Base-by-base conservation (phyloP, 2,888 invertebrate species). In the Andrena flavipes region DNA sequence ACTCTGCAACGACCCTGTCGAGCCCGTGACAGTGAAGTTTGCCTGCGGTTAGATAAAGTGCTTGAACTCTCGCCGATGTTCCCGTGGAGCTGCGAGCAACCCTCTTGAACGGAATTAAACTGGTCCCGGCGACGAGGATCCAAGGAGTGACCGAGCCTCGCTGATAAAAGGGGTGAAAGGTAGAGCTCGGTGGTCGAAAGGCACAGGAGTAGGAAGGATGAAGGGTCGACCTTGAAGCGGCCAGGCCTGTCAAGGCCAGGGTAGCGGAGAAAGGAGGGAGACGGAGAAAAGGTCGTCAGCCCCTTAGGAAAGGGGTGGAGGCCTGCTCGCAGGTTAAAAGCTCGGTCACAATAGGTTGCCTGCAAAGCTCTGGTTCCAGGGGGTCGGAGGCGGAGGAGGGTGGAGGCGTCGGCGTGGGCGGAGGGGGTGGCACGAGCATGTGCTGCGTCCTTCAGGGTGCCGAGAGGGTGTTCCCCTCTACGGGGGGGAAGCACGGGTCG, bases 371-470 rank as follows among this genome's bases (percentile, higher is more conserved):
- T 82, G 91, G 91, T 88, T 89, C 88, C 87, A 88, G 92, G 91
- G 92, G 91, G 87, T 85, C 86, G 87, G 86, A 85, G 90, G 89
- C 85, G 88, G 89, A 82, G 84, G 89, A 84, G 86, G 84, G 83
- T 81, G 87, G 84, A 78, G 86, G 71, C 68, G 69, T 83, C 82
- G 88, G 85, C 67, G 89, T 84, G 13, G 74, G 76, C 48, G 90
- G 86, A 71, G 89, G 88, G 76, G 87, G 90, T 84, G 87, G 90
- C 87, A 86, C 91, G 78, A 92, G 90, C 79, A 92, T 92, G 92
- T 92, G 92, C 91, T 92, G 92, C 91, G 92, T 92, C 87, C 91
- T 92, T 87, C 92, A 92, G 87, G 91, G 92, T 87, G 92, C 92
- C 87, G 92, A 91, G 88, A 89, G 92, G 84, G 92, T 92, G 85